These are phyloP conservation scores for Heterochromis multidens DNA, from an alignment of 2,113 vertebrate species.

Conservation along the genomic window DNA sequence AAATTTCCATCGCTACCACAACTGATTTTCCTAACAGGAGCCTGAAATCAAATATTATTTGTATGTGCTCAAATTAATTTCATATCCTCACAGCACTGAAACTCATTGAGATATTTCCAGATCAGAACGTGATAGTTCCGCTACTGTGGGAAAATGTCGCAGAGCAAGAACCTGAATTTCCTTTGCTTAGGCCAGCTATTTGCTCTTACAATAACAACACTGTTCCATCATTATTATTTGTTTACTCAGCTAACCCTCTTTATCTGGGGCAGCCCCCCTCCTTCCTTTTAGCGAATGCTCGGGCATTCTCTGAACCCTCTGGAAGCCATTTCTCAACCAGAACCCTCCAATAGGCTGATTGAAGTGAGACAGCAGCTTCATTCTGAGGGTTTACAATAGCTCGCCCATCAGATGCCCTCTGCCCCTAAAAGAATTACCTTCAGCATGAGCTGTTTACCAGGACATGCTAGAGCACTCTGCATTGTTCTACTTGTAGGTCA, in stretches of 20 bases:
- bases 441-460: constrained; percentile 47
- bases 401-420: constrained; percentile 32
- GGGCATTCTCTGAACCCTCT: constrained; percentile 46
- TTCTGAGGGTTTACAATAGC: constrained; percentile 47
- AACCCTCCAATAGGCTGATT: constrained; percentile 20
- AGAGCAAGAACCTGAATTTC: constrained; percentile 44
- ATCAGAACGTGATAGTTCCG: constrained; percentile 6
- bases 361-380: constrained; percentile 31
- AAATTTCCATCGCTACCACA: background rate
- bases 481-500: constrained; percentile 62
- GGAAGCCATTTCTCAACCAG: constrained; percentile 49
- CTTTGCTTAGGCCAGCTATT: constrained; percentile 43
- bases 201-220: constrained; percentile 65
- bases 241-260: constrained; percentile 59
- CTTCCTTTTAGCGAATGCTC: constrained; percentile 11
- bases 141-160: constrained; percentile 62
- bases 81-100: constrained; percentile 14
- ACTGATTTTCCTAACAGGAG: background rate
- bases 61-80: constrained; percentile 18
- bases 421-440: constrained; percentile 50
- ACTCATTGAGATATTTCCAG: constrained; percentile 3
- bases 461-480: constrained; percentile 34
- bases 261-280: constrained; percentile 51
- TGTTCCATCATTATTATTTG: constrained; percentile 55
- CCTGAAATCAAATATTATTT: background rate